Evolutionary conservation across 2,113 vertebrate genomes (phyloP), one percentile per base, ranked within the genome.

Genomic region (Forbesichthys agassizii): DNA sequence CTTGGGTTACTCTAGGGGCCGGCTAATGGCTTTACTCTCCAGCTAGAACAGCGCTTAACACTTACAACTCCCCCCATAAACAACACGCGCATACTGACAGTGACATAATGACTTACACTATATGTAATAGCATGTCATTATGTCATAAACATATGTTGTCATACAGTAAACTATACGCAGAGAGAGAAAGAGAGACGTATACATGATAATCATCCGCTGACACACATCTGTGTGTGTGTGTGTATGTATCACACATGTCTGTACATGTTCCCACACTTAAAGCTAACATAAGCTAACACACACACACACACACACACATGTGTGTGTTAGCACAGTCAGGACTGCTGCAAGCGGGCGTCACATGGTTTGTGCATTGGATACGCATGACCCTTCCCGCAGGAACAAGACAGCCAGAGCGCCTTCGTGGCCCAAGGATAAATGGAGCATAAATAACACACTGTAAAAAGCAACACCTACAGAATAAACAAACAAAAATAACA

Each of bases 11-110:
- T 91, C 84, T 80, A 77, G 88, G 85, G 89, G 81, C 83, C 70
- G 75, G 79, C 81, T 88, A 90, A 89, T 86, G 77, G 83, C 89
- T 90, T 90, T 85, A 90, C 88, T 84, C 86, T 88, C 76, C 76
- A 83, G 88, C 42, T 77, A 84, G 72, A 81, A 74, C 85, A 84
- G 85, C 86, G 88, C 88, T 91, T 91, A 88, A 88, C 89, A 89
- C 89, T 83, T 87, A 84, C 27, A 27, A 27, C 82, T 82, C 78
- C 81, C 80, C 77, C 86, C 71, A 89, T 88, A 89, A 89, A 88
- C 88, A 88, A 85, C 64, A 53, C 66, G 71, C 79, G 67, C 68
- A 47, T 73, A 64, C 71, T 63, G 66, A 53, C 48, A 54, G 57
- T 60, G 33, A 16, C 62, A 65, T 66, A 4, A 52, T 27, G 27